Base-by-base conservation (phyloP, 2,888 invertebrate genomes). In the Cremastinae sp. region DNA sequence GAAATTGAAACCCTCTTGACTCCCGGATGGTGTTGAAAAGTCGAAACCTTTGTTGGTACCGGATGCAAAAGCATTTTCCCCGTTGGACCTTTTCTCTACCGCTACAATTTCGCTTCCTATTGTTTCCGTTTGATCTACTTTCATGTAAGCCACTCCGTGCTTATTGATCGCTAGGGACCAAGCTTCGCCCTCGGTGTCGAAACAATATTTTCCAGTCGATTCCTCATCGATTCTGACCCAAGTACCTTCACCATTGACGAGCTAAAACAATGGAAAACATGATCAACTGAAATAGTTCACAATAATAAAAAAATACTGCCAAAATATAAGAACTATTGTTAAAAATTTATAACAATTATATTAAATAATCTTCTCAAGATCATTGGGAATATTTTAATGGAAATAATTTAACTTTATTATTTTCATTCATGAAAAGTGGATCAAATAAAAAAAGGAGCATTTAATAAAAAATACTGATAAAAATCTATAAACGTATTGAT, bases 101-200 rank as follows among this genome's bases (percentile, higher is more conserved):
- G 78, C 55, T 37, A 86, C 85, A 62, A 82, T 85, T 9, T 90
- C 90, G 3, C 89, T 81, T 35, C 91, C 91, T 2, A 45, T 68
- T 1, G 73, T 47, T 4, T 77, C 76, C 5, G 47, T 35, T n/a
- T 89, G 90, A 64, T 92, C 92, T 73, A 92, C 91, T 79, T 91
- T 93, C 83, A 95, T 91, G 86, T 94, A 95, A 5, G 92, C 90
- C 7, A 92, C 91, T 79, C 93, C 93, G 74, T 93, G 92, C 75
- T 92, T 91, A 74, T 93, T 93, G 66, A 93, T 91, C 0, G 94
- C 94, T 55, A 95, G 89, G 0, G 94, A 93, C 95, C 95, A 95
- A 1, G 94, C 94, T 82, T 94, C 94, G 0, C 92, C 92, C 45
- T 94, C 94, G 58, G 91, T 90, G 78, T 92, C 92, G 83, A 94